Base-by-base conservation (phyloP, 2,113 vertebrate genomes). In the Albula glossodonta region DNA sequence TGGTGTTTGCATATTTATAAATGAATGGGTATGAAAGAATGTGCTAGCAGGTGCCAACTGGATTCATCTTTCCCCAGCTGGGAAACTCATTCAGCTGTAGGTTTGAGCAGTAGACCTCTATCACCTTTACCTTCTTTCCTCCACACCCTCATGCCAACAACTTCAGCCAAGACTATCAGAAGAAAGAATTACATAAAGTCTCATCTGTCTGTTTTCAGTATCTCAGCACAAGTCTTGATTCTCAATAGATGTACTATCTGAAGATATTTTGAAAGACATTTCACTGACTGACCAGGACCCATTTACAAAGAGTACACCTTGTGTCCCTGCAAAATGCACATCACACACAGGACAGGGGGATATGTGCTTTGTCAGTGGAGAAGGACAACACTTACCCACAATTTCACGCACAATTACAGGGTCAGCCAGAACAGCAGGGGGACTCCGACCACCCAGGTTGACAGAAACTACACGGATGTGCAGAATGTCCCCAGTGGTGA, bases 401-500 rank as follows among this genome's bases (percentile, higher is more conserved):
- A 96, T 95, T 91, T 98, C 96, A 84, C 95, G 95, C 92, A 99
- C 93, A 83, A 96, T 91, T 15, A 99, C 91, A 0, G 96, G 89
- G 87, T 98, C 96, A 4, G 96, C 92, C 74, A 99, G 92, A 2
- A 88, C 0, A 0, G 94, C 92, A 0, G 97, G 95, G 0, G 90
- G 86, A 9, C 97, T 97, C n/a, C 90, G 89, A 15, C 97, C 97
- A 0, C 92, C 94, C 0, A 93, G 90, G 0, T 96, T 97, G 60
- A 97, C 86, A 0, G 98, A 96, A 60, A 92, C 90, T 84, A 99
- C 97, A 0, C 97, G 94, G 74, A 97, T 90, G 0, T 96, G 95
- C 91, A 99, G 89, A 57, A 96, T 96, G 85, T 98, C 97, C 0
- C 96, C 97, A 0, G 96, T 95, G 83, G 89, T 80, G 83, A 96